Evolutionary conservation across 2,113 vertebrate genomes (phyloP), one percentile per base, ranked within the genome.

Genomic region (Cyprinus carpio): DNA sequence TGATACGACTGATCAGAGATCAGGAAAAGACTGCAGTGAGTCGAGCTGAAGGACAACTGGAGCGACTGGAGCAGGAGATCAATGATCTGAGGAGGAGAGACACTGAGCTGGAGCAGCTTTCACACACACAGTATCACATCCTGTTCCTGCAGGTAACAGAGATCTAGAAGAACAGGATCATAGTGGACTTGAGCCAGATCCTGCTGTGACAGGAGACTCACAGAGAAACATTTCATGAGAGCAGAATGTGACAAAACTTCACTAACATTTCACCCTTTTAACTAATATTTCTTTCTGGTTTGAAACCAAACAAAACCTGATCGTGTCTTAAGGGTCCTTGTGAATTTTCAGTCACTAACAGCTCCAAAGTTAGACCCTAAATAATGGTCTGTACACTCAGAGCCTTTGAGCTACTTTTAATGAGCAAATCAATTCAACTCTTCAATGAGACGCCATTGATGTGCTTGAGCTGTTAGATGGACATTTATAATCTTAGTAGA

Each of bases 11-110:
- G 46, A 72, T 82, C 64, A 82, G 81, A 82, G 76, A 37, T 1
- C 29, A 37, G 76, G 76, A 58, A 8, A 60, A 58, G 54, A 11
- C 20, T 23, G 81, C 25, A 78, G 77, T 87, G 76, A 78, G 43
- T 74, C 51, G 16, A 60, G 81, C 78, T 84, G 86, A 87, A 82
- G 46, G 4, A 15, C 51, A 18, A 10, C 23, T 85, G 58, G 37
- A 81, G 72, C 40, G 9, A 34, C 75, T 87, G 84, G 72, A 90
- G 87, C 65, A 84, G 81, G 87, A 86, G 83, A 87, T 86, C 40
- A 76, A 64, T 54, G 84, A 87, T 72, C 86, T 89, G 84, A 90
- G 12, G 80, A 90, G 43, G 51, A 88, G 84, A 88, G 54, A 85
- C 2, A 16, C 60, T 82, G 89, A 88, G n/a, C 58, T 89, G 86